Evolutionary conservation across 2,888 invertebrate genomes (phyloP), one percentile per base, ranked within the genome.

Genomic region (Drosophila algonquin): DNA sequence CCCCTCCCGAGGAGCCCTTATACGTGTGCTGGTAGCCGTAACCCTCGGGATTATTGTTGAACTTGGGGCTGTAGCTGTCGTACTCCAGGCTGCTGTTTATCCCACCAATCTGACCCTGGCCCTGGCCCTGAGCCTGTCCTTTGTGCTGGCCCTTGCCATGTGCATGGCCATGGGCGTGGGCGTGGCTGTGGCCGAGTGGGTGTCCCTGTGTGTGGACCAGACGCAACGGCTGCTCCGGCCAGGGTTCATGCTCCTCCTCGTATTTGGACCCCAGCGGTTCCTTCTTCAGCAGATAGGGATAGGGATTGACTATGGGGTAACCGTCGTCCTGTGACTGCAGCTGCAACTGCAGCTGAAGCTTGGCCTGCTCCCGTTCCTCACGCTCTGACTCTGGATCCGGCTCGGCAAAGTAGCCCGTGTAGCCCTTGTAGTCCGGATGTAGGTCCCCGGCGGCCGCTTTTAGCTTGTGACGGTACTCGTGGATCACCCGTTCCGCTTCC

Each of bases 41-140:
- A 2, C 91, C 91, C 62, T 92, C 92, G 8, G 92, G 92, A 78
- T 92, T 92, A 46, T 92, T 91, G 55, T 92, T 92, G 58, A 85
- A 92, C 74, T 91, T 92, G 16, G 92, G 92, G 73, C 86, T 92
- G 58, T 92, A 92, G 56, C 91, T 92, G 54, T 92, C 92, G 53
- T 87, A 90, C 9, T 90, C 90, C 7, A 90, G 54, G 3, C 78
- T 86, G 68, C 63, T 63, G 50, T 21, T 27, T 9, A 18, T 16
- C 8, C 56, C 47, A 14, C 9, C 18, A 12, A 14, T 45, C 16
- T 61, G 52, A 14, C 30, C 12, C 44, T 59, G 61, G 7, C 10
- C 47, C 35, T 61, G 61, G 4, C 24, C 32, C 9, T 59, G 56
- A 10, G 10, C 32, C 10, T 35, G 35, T 0, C 40, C 40, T n/a